phyloP scores from a whole-genome alignment of 1,140 invertebrate species.

The Pomacea maculata region DNA sequence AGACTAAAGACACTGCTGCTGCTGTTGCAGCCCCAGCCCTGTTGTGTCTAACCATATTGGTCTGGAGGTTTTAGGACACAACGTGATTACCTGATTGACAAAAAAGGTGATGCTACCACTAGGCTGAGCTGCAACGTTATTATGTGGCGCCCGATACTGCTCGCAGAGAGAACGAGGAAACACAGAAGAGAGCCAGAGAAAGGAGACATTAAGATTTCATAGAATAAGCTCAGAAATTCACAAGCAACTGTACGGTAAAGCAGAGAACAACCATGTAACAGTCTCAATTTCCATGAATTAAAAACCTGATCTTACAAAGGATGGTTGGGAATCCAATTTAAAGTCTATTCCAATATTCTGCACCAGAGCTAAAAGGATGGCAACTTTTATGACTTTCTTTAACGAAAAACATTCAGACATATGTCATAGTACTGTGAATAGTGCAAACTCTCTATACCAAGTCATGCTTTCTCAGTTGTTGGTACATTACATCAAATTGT shows the following conservation, averaged over 20 bases:
- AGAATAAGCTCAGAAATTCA: neutral
- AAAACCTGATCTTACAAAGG: neutral
- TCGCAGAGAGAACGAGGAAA: slow-evolving; percentile 19
- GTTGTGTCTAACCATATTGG: too few species aligned
- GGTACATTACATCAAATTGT: too few species aligned
- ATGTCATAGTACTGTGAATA: too few species aligned
- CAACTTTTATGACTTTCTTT: too few species aligned
- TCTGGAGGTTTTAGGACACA: neutral
- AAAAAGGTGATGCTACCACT: slow-evolving; percentile 42
- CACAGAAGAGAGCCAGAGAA: slow-evolving; percentile 9
- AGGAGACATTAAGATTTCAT: slow-evolving; percentile 16
- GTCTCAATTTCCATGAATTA: neutral
- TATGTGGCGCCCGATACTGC: slow-evolving; percentile 26
- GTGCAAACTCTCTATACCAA: too few species aligned
- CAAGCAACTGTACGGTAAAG: neutral
- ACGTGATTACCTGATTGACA: slow-evolving; percentile 44
- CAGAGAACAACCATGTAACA: neutral
- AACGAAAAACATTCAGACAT: too few species aligned
- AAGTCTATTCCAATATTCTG: too few species aligned
- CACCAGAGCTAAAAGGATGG: too few species aligned
- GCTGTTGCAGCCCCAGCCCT: too few species aligned
- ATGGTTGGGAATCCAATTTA: too few species aligned
- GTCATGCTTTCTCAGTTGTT: too few species aligned
- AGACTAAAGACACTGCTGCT: neutral
- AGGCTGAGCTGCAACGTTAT: slow-evolving; percentile 28